These are phyloP conservation scores for Lasius fuliginosus DNA, from an alignment of 2,888 invertebrate genomes.

Conservation along the genomic window DNA sequence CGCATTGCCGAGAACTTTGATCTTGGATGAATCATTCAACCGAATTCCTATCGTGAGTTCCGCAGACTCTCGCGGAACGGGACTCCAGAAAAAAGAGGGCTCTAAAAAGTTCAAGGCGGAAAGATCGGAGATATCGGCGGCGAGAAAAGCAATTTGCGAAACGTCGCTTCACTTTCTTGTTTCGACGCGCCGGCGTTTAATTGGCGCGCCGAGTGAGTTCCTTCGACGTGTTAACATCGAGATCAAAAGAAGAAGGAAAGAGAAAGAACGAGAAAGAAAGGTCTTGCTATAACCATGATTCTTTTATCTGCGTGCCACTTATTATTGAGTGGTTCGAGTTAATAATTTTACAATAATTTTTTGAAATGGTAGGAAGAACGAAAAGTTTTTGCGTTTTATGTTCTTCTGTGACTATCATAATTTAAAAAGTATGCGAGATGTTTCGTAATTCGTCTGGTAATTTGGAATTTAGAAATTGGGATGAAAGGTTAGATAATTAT, in stretches of 20 bases:
- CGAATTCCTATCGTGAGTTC: constrained; percentile 35
- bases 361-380: neutral
- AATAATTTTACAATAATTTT: constrained; percentile 45
- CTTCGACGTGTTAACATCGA: constrained; percentile 56
- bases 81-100: constrained; percentile 37
- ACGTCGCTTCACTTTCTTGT: constrained; percentile 75
- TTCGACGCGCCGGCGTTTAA: constrained; percentile 74
- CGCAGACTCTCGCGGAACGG: constrained; percentile 19
- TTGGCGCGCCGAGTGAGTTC: constrained; percentile 66
- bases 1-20: constrained; percentile 16
- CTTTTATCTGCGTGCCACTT: constrained; percentile 62
- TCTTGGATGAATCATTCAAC: constrained; percentile 42
- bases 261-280: neutral
- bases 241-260: constrained; percentile 52
- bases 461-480: neutral
- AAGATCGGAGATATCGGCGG: constrained; percentile 47
- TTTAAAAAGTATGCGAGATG: neutral
- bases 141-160: constrained; percentile 79
- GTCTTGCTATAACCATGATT: constrained; percentile 53
- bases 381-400: neutral
- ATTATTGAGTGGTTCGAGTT: constrained; percentile 63
- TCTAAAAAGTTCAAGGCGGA: constrained; percentile 28
- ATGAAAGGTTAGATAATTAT: neutral
- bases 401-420: neutral
- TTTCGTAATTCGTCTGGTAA: neutral